These are phyloP conservation scores for Atherix ibis DNA, from an alignment of 2,888 invertebrate genomes.

Conservation along the genomic window DNA sequence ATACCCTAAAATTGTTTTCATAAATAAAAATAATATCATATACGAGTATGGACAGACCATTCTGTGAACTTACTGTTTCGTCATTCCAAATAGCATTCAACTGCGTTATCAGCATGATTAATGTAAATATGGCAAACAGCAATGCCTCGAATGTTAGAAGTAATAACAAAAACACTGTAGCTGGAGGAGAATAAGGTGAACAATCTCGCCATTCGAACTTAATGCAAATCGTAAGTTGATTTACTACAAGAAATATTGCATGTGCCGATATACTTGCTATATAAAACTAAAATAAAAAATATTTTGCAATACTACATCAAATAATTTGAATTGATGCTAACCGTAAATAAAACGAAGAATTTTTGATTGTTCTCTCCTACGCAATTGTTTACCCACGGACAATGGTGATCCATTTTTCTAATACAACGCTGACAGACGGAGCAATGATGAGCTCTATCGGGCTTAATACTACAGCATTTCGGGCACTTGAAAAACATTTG, in stretches of 20 bases:
- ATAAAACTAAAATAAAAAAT: conserved; percentile 59
- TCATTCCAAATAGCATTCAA: conserved; percentile 96
- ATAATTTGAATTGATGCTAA: conserved; percentile 36
- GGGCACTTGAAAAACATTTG: conserved; percentile 91
- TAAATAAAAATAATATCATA: too few relatives aligned
- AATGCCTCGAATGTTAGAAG: conserved; percentile 89
- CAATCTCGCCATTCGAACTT: conserved; percentile 91
- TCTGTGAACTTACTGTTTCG: conserved; percentile 62
- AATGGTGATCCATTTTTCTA: conserved; percentile 48
- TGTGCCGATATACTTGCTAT: conserved; percentile 94
- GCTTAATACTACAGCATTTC: conserved; percentile 92
- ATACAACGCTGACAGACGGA: conserved; percentile 78
- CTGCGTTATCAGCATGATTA: conserved; percentile 94
- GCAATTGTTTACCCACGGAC: conserved; percentile 98
- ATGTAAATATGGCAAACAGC: conserved; percentile 93
- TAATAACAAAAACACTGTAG: conserved; percentile 80
- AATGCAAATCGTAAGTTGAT: conserved; percentile 89
- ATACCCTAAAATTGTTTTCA: conserved; percentile 70
- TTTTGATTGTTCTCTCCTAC: conserved; percentile 99
- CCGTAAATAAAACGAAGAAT: conserved; percentile 95
- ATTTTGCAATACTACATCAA: conserved; percentile 5
- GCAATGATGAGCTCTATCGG: conserved; percentile 90
- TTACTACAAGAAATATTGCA: conserved; percentile 77
- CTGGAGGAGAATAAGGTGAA: conserved; percentile 84
- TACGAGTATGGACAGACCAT: too few relatives aligned